phyloP scores from a whole-genome alignment of 2,797 vertebrate species.

The Phoeniculus purpureus region DNA sequence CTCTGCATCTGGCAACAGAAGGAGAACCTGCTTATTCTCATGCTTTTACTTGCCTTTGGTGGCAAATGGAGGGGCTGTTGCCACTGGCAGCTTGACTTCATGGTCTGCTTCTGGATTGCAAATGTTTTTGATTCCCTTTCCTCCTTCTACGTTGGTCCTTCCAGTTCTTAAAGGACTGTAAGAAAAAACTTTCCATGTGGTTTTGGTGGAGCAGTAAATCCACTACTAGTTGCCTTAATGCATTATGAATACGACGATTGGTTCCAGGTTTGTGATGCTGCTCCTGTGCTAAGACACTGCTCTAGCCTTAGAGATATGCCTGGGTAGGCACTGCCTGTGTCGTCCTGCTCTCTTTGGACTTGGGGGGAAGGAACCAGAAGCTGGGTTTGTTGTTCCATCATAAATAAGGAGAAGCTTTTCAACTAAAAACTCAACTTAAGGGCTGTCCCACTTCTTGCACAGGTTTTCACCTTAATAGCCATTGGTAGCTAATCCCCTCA shows the following conservation, averaged over 20 bases:
- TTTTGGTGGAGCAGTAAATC: neutral
- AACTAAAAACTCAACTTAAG: neutral
- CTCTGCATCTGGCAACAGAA: neutral
- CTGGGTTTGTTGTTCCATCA: neutral
- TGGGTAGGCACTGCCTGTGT: neutral
- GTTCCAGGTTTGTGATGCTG: neutral
- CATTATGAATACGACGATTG: neutral
- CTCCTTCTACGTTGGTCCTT: neutral
- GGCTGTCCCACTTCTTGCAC: neutral
- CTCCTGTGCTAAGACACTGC: neutral
- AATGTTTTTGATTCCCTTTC: conserved; percentile 2
- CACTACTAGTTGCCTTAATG: neutral
- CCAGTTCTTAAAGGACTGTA: neutral
- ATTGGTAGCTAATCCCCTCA: neutral
- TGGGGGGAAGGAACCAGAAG: neutral
- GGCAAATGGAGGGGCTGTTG: neutral
- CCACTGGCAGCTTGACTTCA: neutral
- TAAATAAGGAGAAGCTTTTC: neutral
- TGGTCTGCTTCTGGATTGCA: neutral
- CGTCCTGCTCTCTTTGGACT: neutral
- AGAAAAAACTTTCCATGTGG: neutral
- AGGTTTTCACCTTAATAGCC: conserved; percentile 11
- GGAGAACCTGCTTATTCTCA: neutral
- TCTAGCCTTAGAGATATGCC: neutral
- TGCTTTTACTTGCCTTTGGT: neutral